Conservation (phyloP, 2,797 vertebrate genomes). For the Rhabdomys pumilio region DNA sequence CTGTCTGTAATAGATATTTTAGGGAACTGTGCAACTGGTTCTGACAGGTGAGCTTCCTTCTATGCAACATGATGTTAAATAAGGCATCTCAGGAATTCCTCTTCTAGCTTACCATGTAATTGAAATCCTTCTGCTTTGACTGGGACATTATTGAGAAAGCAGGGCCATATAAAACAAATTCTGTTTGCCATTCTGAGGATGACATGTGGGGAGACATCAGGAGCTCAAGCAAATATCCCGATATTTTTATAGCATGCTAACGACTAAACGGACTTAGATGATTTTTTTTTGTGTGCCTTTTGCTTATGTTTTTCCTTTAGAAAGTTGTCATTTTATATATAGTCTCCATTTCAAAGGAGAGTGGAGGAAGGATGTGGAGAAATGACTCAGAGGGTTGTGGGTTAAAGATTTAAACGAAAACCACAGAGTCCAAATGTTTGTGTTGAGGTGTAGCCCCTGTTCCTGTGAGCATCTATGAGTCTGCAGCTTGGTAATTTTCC, state of each 20-base stretch:
- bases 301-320: conserved; percentile 64
- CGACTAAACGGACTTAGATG: conserved; percentile 55
- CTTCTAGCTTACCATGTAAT: conserved; percentile 58
- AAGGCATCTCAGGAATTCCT: conserved; percentile 49
- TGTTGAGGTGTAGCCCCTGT: conserved; percentile 12
- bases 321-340: conserved; percentile 46
- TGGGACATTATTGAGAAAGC: conserved; percentile 57
- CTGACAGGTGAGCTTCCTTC: conserved; percentile 58
- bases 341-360: conserved; percentile 50
- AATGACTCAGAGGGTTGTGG: conserved; percentile 71
- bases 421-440: conserved; percentile 62
- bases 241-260: conserved; percentile 52
- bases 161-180: conserved; percentile 2
- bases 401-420: conserved; percentile 73
- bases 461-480: not conserved
- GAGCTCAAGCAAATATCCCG: conserved; percentile 23
- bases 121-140: conserved; percentile 18
- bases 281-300: conserved; percentile 50
- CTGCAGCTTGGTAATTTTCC: conserved; percentile 25
- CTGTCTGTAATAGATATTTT: conserved; percentile 3
- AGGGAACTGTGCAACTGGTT: not conserved
- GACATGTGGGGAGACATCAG: not conserved
- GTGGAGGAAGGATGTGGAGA: conserved; percentile 39
- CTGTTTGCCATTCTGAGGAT: not conserved
- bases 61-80: conserved; percentile 27